Base-by-base conservation (phyloP, 2,888 invertebrate species). In the Cantharis rufa region DNA sequence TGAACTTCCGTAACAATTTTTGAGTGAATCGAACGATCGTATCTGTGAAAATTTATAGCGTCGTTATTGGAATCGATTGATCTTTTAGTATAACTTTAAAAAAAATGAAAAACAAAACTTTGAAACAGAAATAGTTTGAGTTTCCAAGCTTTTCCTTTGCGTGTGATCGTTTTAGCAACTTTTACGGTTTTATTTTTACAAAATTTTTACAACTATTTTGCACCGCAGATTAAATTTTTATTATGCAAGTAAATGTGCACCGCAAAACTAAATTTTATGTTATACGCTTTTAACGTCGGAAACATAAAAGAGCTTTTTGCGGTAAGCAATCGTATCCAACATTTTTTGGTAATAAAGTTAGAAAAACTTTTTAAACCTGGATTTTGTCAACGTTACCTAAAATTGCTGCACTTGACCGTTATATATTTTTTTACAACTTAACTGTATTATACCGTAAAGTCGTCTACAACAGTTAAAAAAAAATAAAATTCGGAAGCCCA, bases 391-490 rank as follows among this genome's bases (percentile, higher is more conserved):
- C 69, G 62, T 77, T 77, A 28, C 74, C 71, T 74, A 77, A 77
- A 76, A 76, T 76, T 48, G n/a, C 48, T 76, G 73, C 73, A 73
- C 64, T 73, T 66, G 71, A 74, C 77, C 77, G 77, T 74, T 77
- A 77, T 63, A 64, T 72, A 66, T 72, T 77, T 75, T 21, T 75
- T 72, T 76, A 72, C 76, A 64, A 69, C 72, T 24, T 28, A 24
- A 62, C 62, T 18, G 71, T 21, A 69, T 21, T 62, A n/a, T 68
- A 69, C 75, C 63, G 70, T 71, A 70, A 73, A 21, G 18, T 61
- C 63, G 4, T 32, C 7, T 27, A 72, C 62, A 63, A 62, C 61
- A n/a, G n/a, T 70, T 10, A 28, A 18, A 62, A 73, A 76, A 76
- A 77, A 77, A 77, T 11, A 21, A 74, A 74, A 66, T 28, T 21